Base-by-base conservation (phyloP, 1,140 invertebrate genomes). In the Dendroctonus ponderosae region DNA sequence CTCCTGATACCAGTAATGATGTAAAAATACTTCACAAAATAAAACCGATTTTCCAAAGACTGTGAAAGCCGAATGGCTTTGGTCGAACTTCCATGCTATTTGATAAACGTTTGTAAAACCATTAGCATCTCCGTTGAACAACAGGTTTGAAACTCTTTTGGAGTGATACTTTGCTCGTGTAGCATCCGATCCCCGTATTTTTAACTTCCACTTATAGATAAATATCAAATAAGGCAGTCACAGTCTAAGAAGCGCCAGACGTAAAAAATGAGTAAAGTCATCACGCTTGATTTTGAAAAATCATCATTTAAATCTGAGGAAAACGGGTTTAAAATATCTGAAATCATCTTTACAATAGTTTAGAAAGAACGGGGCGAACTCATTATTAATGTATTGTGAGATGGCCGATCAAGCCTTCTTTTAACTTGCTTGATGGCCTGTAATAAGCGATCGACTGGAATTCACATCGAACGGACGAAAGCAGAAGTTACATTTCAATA, bases 191-290 rank as follows among this genome's bases (percentile, higher is more conserved):
- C 12, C 44, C 8, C 37, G 39, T 12, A 51, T 12, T 53, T 38
- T 38, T 38, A 53, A 38, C 51, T 53, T 54, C 9, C 37, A 54
- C 52, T 54, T 39, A 57, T 57, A 57, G 54, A 57, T 57, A 57
- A 57, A 43, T 57, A 57, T 57, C 39, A 42, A 57, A 53, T 38
- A 57, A 8, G 26, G 26, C 48, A 41, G 48, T 62, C 62, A 65
- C 62, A 65, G 62, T 65, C 62, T 65, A 40, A 65, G 39, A 11
- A 61, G 41, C 50, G 65, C 65, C 65, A 56, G 65, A 60, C 65
- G 41, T 67, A 67, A 67, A 67, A 67, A 67, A 67, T 67, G 65
- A 67, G 65, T 67, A 67, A 56, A 67, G 65, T 67, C 65, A 67
- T 67, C 65, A 58, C 50, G 57, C 7, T 44, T 67, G 65, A 67